Percentiles rank a stretch among this genome's conserved stretches.
These are phyloP conservation scores for Scaptomyza reducta DNA, from an alignment of 2,888 invertebrate species.

Conservation along the genomic window DNA sequence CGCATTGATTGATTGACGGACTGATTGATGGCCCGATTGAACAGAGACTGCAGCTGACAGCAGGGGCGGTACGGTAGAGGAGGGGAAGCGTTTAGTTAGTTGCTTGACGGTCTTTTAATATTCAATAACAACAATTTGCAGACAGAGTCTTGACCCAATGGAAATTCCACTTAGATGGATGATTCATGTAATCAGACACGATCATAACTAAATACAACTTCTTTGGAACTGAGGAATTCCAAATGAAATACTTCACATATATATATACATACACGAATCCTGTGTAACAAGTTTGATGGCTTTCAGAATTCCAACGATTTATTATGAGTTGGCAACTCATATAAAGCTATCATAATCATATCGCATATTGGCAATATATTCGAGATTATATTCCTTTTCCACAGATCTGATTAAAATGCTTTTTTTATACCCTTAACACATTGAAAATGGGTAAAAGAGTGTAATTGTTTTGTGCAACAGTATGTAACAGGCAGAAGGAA, in stretches of 20 bases:
- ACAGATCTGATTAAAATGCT: too few relatives aligned
- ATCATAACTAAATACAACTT: background rate
- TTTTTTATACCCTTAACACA: too few relatives aligned
- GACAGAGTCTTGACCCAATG: constrained; percentile 41
- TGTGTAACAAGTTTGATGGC: background rate
- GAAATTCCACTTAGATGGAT: constrained; percentile 20
- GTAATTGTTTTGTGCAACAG: too few relatives aligned
- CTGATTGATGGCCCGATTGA: constrained; percentile 47
- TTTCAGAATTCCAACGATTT: constrained; percentile 6
- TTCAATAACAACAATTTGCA: constrained; percentile 16
- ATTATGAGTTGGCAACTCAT: background rate
- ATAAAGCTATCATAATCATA: too few relatives aligned
- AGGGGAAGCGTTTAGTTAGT: background rate
- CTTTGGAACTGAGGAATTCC: background rate
- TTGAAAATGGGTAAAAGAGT: too few relatives aligned
- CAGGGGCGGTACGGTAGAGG: constrained; percentile 8
- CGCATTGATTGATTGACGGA: constrained; percentile 60
- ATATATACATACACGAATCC: background rate
- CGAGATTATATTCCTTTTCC: too few relatives aligned
- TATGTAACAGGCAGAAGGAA: too few relatives aligned
- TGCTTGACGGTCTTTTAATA: constrained; percentile 8
- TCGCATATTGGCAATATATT: too few relatives aligned
- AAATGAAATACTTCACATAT: background rate
- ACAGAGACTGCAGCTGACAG: constrained; percentile 48
- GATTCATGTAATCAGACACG: constrained; percentile 3